These are phyloP conservation scores for Lobophora halterata DNA, from an alignment of 2,888 invertebrate species.

Conservation along the genomic window DNA sequence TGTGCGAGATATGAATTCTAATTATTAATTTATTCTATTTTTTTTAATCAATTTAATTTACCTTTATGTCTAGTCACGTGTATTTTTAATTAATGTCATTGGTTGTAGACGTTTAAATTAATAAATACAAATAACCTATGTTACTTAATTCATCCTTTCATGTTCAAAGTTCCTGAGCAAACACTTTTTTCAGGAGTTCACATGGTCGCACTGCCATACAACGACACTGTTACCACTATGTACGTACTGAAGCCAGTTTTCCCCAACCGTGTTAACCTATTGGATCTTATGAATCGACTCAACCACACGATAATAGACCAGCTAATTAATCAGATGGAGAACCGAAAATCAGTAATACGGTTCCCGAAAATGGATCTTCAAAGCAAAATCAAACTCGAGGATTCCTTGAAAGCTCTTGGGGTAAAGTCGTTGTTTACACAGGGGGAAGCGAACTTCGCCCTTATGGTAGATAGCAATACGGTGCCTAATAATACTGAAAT, in stretches of 20 bases:
- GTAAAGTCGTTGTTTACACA: constrained; percentile 83
- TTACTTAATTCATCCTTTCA: too few relatives aligned
- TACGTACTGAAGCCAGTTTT: constrained; percentile 83
- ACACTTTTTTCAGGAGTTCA: constrained; percentile 69
- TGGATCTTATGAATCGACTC: constrained; percentile 69
- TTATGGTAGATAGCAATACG: constrained; percentile 70
- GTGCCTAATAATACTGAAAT: constrained; percentile 44
- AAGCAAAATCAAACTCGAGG: constrained; percentile 77
- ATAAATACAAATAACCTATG: too few relatives aligned
- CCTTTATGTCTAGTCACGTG: too few relatives aligned
- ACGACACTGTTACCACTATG: constrained; percentile 83
- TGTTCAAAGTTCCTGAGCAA: not conserved
- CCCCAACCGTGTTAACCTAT: constrained; percentile 59
- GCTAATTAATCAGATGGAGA: constrained; percentile 68
- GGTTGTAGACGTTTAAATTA: too few relatives aligned
- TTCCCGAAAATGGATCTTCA: constrained; percentile 88
- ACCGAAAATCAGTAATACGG: constrained; percentile 76
- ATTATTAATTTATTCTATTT: not conserved
- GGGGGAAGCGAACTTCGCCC: constrained; percentile 83
- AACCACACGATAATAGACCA: constrained; percentile 70
- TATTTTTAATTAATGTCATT: too few relatives aligned
- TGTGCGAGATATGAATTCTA: not conserved
- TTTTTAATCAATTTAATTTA: not conserved
- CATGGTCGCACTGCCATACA: constrained; percentile 86
- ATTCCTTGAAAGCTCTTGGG: constrained; percentile 80